Evolutionary conservation across 2,888 invertebrate genomes (phyloP), one percentile per base, ranked within the genome.

Genomic region (Synanthedon andrenaeformis): DNA sequence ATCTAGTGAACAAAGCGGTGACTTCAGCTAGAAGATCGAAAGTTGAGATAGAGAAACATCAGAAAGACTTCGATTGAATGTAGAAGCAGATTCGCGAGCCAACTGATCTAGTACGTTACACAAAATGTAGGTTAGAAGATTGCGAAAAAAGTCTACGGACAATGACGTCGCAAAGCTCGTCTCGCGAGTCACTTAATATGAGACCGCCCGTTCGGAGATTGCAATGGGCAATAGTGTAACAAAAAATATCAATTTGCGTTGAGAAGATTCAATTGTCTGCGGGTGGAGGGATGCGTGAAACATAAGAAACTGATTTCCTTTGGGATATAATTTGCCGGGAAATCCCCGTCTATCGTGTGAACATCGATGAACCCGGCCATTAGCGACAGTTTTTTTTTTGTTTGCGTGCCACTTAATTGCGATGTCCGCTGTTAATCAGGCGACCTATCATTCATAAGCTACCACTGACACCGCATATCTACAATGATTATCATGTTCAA

Each of bases 251-350:
- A 78, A 76, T 79, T 79, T 73, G 68, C 73, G 63, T 70, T 64
- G 64, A 62, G 60, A 68, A 72, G 72, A 79, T 76, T 75, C 74
- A 76, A 79, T 78, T 75, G 78, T 79, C 72, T 70, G 66, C 64
- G 59, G 67, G 63, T 63, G 60, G 58, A 59, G 67, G 64, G 68
- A 73, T 70, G 72, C 72, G 72, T 77, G 72, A 74, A 75, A 79
- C 74, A 74, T 72, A 78, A 79, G 76, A 76, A 76, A 69, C 70
- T 80, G 78, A 82, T 83, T 82, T 81, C 81, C 81, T 82, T 60
- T 65, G 79, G 82, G 79, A 80, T 72, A 67, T 63, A 64, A 64
- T 63, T 63, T 65, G 69, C 62, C 65, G 76, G 74, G 71, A 75
- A 76, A 75, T 74, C 70, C 73, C 69, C 58, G 66, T 66, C 68